Percentiles rank a stretch among this genome's conserved stretches.
phyloP scores from a whole-genome alignment of 2,888 invertebrate genomes.

The Drosophila meridiana region DNA sequence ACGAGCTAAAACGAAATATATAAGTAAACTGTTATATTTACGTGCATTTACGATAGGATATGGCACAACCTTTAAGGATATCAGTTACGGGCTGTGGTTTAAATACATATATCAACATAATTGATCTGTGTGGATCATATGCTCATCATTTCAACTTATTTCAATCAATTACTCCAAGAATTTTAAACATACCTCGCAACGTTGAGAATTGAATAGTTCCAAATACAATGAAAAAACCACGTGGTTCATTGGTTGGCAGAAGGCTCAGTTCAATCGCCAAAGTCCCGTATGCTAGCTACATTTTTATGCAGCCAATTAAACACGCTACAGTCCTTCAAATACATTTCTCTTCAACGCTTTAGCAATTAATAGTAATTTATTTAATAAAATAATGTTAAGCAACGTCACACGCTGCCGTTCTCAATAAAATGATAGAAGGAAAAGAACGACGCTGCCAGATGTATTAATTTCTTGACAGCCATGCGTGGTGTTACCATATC shows the following conservation, averaged over 20 bases:
- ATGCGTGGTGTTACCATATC: conserved; percentile 18
- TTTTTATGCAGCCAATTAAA: not conserved
- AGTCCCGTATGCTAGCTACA: not conserved
- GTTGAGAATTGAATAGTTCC: not conserved
- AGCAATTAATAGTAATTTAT: not conserved
- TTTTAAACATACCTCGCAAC: conserved; percentile 10
- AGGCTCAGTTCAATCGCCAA: conserved; percentile 27
- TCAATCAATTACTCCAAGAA: not conserved
- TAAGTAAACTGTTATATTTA: not conserved
- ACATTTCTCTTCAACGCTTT: conserved; percentile 16
- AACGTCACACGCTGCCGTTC: not conserved
- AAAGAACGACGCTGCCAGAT: conserved; percentile 29
- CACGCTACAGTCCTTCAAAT: rapidly evolving
- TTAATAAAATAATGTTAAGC: not conserved
- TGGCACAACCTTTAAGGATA: no score
- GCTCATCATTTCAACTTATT: conserved; percentile 50
- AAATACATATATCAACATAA: conserved; percentile 52
- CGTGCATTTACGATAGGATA: no score
- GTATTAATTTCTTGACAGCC: not conserved
- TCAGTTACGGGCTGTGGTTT: not conserved
- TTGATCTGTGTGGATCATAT: conserved; percentile 49
- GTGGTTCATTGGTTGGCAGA: conserved; percentile 19
- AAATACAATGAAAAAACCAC: conserved; percentile 22
- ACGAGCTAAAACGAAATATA: not conserved
- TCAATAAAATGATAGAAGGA: not conserved